A percentile compares a stretch with the other conserved stretches of the same genome.
Conservation (phyloP, 2,113 vertebrate species). For the Syngnathus floridae region DNA sequence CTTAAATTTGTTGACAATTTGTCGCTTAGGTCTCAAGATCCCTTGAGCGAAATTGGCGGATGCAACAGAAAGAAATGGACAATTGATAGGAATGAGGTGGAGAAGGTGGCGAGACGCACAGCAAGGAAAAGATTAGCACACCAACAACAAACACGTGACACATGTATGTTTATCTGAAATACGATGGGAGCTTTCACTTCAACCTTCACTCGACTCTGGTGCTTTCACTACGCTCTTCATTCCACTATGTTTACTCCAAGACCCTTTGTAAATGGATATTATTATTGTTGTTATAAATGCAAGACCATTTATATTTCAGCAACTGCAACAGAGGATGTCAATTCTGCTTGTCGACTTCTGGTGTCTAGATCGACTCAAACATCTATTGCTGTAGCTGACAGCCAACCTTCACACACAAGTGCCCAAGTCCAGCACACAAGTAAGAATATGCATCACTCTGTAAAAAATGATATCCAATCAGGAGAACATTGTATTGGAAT, state of each 20-base stretch:
- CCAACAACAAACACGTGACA: slow-evolving; percentile 31
- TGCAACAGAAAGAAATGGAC: slow-evolving; percentile 15
- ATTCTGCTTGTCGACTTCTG: not conserved
- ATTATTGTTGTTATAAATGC: not conserved
- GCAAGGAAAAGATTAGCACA: slow-evolving; percentile 45
- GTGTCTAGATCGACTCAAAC: slow-evolving; percentile 46
- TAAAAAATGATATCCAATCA: not conserved
- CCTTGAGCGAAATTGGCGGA: not conserved
- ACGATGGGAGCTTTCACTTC: too few species aligned
- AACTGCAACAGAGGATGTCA: slow-evolving; percentile 32
- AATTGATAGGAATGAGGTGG: not conserved
- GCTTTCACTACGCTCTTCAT: not conserved
- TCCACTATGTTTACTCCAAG: not conserved
- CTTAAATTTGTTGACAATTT: not conserved
- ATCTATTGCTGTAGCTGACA: slow-evolving; percentile 7
- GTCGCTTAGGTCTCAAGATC: slow-evolving; percentile 25
- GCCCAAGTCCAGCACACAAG: slow-evolving; percentile 45
- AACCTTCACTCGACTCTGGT: too few species aligned
- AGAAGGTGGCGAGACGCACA: not conserved
- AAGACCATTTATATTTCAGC: slow-evolving; percentile 18
- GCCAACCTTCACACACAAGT: slow-evolving; percentile 6
- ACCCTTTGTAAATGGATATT: not conserved
- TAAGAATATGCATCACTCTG: slow-evolving; percentile 39
- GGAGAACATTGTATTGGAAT: not conserved
- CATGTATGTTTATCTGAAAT: slow-evolving; percentile 58